phyloP scores from a whole-genome alignment of 2,888 invertebrate species.

The Sabellastarte sp. region DNA sequence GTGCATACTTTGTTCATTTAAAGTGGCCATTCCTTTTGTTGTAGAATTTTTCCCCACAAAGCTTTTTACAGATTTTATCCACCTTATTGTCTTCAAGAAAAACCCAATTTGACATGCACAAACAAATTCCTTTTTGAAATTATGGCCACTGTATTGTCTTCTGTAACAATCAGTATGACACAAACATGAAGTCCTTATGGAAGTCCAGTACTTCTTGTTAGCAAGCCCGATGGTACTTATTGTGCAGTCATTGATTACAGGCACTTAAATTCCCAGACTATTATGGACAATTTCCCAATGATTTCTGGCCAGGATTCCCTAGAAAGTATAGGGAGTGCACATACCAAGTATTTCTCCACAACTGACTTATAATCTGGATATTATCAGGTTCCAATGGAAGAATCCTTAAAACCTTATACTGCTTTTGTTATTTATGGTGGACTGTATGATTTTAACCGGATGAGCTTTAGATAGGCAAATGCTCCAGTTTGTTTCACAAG shows the following conservation, averaged over 20 bases:
- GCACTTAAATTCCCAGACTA: not conserved
- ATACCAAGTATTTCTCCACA: not conserved
- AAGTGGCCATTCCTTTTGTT: no score
- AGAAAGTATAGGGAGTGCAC: not conserved
- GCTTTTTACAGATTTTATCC: no score
- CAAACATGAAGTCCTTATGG: no score
- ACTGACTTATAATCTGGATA: not conserved
- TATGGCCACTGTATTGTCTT: no score
- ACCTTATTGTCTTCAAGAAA: no score
- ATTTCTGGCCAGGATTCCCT: not conserved
- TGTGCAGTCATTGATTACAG: not conserved
- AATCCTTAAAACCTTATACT: not conserved
- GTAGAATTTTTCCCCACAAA: no score
- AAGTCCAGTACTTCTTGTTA: not conserved
- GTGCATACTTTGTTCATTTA: no score
- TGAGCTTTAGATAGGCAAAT: not conserved
- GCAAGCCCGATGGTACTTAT: not conserved
- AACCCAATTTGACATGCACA: no score
- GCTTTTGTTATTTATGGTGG: not conserved
- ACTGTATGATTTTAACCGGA: not conserved
- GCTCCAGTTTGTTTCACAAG: not conserved
- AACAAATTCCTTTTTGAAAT: no score
- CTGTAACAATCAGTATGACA: no score
- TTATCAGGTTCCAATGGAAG: not conserved
- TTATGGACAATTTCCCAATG: not conserved